A percentile compares a stretch with the other conserved stretches of the same genome.
Conservation (phyloP, 2,797 vertebrate species). For the Morus bassanus region DNA sequence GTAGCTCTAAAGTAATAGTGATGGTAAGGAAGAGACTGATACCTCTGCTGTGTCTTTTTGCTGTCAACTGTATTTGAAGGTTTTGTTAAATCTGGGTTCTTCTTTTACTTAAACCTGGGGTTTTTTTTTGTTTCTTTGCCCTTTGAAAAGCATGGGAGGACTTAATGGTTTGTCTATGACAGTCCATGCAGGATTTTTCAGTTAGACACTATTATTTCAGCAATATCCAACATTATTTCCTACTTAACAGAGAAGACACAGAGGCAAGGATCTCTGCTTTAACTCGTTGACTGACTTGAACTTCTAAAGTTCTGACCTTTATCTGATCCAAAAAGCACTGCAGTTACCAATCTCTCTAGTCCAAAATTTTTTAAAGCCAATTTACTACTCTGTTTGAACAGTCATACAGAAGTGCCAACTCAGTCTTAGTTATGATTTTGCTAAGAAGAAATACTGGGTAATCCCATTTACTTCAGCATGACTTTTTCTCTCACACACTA, state of each 20-base stretch:
- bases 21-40: neutral
- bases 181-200: neutral
- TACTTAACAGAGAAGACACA: neutral
- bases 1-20: neutral
- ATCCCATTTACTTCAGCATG: slow-evolving; percentile 32
- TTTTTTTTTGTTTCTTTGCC: neutral
- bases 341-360: neutral
- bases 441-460: neutral
- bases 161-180: neutral
- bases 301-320: neutral
- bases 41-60: neutral
- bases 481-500: slow-evolving; percentile 8
- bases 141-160: neutral
- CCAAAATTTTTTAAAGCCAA: slow-evolving; percentile 1
- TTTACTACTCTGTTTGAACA: slow-evolving; percentile 24
- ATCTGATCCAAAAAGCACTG: neutral
- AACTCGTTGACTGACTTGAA: neutral
- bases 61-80: neutral
- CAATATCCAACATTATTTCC: neutral
- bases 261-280: neutral
- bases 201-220: neutral
- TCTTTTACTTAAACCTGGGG: neutral
- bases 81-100: neutral
- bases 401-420: neutral
- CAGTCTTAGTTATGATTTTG: neutral